Evolutionary conservation across 2,888 invertebrate species (phyloP).

Genomic region (Drosophila tripunctata): DNA sequence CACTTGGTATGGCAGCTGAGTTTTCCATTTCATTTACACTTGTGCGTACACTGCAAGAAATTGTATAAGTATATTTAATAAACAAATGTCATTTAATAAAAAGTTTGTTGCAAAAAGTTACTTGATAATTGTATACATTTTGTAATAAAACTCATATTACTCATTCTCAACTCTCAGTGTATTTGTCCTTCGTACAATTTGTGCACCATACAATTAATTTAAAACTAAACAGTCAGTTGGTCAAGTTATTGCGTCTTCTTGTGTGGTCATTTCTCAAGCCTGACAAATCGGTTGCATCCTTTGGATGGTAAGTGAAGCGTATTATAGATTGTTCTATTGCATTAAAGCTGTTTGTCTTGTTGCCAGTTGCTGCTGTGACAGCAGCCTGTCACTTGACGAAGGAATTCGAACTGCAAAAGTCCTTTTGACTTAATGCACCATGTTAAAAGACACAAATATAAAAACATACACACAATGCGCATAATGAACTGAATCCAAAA

Average conservation of each 20-base stretch:
- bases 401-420: conserved; percentile 18
- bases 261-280: conserved; percentile 64
- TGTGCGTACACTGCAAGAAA: conserved; percentile 4
- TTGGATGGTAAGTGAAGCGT: conserved; percentile 9
- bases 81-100: no score
- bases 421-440: conserved; percentile 23
- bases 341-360: conserved; percentile 55
- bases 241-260: conserved; percentile 52
- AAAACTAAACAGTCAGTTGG: conserved; percentile 56
- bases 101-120: no score
- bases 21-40: conserved; percentile 32
- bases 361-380: conserved; percentile 51
- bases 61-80: background rate
- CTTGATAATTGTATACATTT: background rate
- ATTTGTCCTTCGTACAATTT: conserved; percentile 39
- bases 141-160: no score
- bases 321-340: conserved; percentile 33
- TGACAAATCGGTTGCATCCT: conserved; percentile 61
- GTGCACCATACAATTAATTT: conserved; percentile 63
- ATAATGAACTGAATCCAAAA: conserved; percentile 53
- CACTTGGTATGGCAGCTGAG: conserved; percentile 13
- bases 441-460: conserved; percentile 32
- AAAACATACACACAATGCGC: conserved; percentile 43
- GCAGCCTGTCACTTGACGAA: conserved; percentile 61
- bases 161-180: background rate